Percentiles rank a stretch among this genome's conserved stretches.
Conservation (phyloP, 1,140 invertebrate species). For the Drosophila murphyi region DNA sequence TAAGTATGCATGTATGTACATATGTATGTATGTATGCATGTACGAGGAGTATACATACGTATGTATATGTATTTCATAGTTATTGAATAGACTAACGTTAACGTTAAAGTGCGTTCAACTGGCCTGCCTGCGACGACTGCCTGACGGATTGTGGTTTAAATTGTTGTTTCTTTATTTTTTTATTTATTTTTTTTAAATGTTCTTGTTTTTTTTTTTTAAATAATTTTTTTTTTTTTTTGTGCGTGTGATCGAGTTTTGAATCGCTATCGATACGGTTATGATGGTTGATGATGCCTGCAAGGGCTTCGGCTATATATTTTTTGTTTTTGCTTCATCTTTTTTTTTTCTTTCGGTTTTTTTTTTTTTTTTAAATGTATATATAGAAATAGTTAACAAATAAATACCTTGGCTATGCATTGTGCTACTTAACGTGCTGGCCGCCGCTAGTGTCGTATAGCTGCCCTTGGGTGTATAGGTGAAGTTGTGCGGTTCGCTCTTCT, state of each 20-base stretch:
- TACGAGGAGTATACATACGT: constrained; percentile 1
- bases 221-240: not conserved
- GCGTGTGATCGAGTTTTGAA: constrained; percentile 24
- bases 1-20: constrained; percentile 12
- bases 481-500: constrained; percentile 93
- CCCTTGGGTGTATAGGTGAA: constrained; percentile 92
- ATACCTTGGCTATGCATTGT: constrained; percentile 82
- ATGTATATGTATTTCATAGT: constrained; percentile 13
- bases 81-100: constrained; percentile 22
- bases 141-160: constrained; percentile 32
- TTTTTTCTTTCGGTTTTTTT: constrained; percentile 11
- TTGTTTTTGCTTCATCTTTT: not conserved
- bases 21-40: constrained; percentile 19
- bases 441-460: constrained; percentile 73
- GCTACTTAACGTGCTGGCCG: constrained; percentile 81
- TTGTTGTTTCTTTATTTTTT: not conserved
- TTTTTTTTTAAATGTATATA: constrained; percentile 2
- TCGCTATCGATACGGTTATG: constrained; percentile 24
- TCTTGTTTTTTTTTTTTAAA: not conserved
- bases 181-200: constrained; percentile 14
- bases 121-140: constrained; percentile 40
- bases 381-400: constrained; percentile 76
- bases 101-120: constrained; percentile 19
- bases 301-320: too few species aligned
- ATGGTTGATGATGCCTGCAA: constrained; percentile 17